Evolutionary conservation across 2,113 vertebrate genomes (phyloP), one percentile per base, ranked within the genome.

Genomic region (Cynopterus brachyotis): DNA sequence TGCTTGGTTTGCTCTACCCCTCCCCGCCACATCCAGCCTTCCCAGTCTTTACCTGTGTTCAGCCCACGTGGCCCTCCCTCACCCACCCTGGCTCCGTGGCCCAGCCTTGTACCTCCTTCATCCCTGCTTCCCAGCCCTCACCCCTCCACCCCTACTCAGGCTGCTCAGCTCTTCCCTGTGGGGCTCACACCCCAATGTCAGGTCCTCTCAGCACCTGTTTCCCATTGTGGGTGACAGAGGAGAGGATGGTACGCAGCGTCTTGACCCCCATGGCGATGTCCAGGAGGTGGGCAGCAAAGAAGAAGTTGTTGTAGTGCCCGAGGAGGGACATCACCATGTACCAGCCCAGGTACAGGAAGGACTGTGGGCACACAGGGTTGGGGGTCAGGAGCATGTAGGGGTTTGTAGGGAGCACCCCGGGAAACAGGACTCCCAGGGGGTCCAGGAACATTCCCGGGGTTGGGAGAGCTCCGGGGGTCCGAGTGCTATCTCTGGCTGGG

Each of bases 241-340:
- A 99, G 62, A 99, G 98, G 95, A 99, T 99, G 97, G 99, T 99
- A 59, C 99, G 99, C 92, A 99, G 98, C 0, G 99, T 99, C 98
- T 99, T 99, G 80, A 99, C 99, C 0, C 99, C 99, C 99, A 99
- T 99, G 95, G 99, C 99, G 3, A 99, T 99, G 97, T 99, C 99
- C 98, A 99, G 97, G 40, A 99, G 99, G 89, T 99, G 99, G 79
- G 97, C 98, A 5, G 99, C 99, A 0, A 98, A 99, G 99, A 99
- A 99, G 98, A 99, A 99, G 98, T 99, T 99, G 98, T 99, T 99
- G 98, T 99, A 99, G 98, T 99, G 99, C 4, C 99, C 99, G 0
- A 99, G 99, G 91, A 99, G 60, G 22, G 99, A 99, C 99, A 99
- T 99, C 50, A 99, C 96, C 98, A 98, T 95, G 98, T 99, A 99